Conservation (phyloP, 2,113 vertebrate species). For the human (Homo sapiens) region GRCh38 chr14:74211501-74212000, state of each 20-base stretch:
- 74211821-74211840: background rate
- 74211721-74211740: background rate
- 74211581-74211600: background rate
- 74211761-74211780: background rate
- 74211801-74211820: background rate
- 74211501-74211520: background rate
- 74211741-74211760: background rate
- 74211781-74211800: background rate
- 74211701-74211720: background rate
- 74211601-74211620: background rate
- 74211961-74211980: background rate
- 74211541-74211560: background rate
- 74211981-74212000: background rate
- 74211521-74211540: background rate
- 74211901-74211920: background rate
- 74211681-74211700: background rate
- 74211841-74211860: background rate
- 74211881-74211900: background rate
- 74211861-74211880: background rate
- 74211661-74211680: background rate
- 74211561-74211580: background rate
- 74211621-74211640: background rate
- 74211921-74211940: background rate
- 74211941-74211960: background rate
- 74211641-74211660: background rate